A percentile compares a stretch with the other conserved stretches of the same genome.
Evolutionary conservation across 2,113 vertebrate genomes (phyloP).

Genomic region (Stegastes partitus): DNA sequence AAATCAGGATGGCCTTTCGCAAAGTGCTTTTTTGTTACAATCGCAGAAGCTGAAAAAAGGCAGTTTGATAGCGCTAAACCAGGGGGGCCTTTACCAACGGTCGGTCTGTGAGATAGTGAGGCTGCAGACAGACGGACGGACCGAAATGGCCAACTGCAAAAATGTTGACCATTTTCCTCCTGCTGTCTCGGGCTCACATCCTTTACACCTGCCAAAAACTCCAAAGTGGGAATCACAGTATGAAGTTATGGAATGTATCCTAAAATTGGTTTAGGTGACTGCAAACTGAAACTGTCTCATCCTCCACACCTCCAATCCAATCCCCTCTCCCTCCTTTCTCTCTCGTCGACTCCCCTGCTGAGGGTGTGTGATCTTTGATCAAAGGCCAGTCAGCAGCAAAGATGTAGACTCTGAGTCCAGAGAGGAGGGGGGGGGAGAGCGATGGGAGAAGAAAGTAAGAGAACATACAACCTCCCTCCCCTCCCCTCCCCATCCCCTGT

Average conservation of each 20-base stretch:
- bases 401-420: constrained; percentile 57
- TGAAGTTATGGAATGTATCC: constrained; percentile 84
- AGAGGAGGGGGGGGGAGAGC: constrained; percentile 49
- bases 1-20: constrained; percentile 84
- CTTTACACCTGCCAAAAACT: constrained; percentile 59
- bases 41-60: constrained; percentile 81
- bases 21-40: constrained; percentile 88
- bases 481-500: constrained; percentile 15
- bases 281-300: constrained; percentile 52
- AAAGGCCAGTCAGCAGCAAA: constrained; percentile 71
- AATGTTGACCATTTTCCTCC: constrained; percentile 32
- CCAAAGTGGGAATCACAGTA: constrained; percentile 74
- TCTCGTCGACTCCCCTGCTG: constrained; percentile 50
- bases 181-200: constrained; percentile 33
- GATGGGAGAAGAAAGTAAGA: constrained; percentile 49
- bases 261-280: constrained; percentile 66
- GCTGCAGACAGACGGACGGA: constrained; percentile 32
- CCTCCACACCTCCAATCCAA: constrained; percentile 30
- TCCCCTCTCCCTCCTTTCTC: constrained; percentile 34
- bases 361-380: constrained; percentile 71
- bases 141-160: constrained; percentile 45
- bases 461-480: constrained; percentile 29
- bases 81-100: constrained; percentile 50
- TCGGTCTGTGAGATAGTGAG: constrained; percentile 52
- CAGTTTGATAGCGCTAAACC: constrained; percentile 65